A percentile compares a stretch with the other conserved stretches of the same genome.
These are phyloP conservation scores for Condylura cristata DNA, from an alignment of 2,113 vertebrate species.

Conservation along the genomic window DNA sequence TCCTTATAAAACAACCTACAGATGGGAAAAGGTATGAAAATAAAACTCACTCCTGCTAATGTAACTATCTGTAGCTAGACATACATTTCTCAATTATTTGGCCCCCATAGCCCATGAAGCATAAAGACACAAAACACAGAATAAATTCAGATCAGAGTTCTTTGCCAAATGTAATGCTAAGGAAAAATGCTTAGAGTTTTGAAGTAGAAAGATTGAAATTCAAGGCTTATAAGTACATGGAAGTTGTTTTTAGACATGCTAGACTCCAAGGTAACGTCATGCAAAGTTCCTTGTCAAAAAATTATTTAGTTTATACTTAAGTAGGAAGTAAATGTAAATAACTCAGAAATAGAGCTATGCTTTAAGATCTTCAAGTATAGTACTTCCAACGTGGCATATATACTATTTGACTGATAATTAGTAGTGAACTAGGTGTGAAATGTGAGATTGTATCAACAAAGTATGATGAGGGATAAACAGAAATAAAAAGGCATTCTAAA, in stretches of 20 bases:
- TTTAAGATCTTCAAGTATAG: not conserved
- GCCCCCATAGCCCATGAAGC: not conserved
- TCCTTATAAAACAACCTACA: not conserved
- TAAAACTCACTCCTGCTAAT: slow-evolving; percentile 20
- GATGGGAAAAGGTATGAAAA: not conserved
- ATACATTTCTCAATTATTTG: not conserved
- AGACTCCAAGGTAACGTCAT: not conserved
- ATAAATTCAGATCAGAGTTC: not conserved
- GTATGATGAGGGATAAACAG: not conserved
- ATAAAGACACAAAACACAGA: not conserved
- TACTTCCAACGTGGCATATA: not conserved
- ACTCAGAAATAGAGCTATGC: not conserved
- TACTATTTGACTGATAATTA: not conserved
- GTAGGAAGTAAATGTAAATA: not conserved
- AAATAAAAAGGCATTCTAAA: not conserved
- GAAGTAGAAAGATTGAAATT: not conserved
- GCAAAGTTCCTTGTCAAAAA: not conserved
- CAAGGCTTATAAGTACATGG: not conserved
- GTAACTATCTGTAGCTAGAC: not conserved
- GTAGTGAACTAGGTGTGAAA: not conserved
- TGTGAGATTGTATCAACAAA: not conserved
- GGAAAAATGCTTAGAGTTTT: not conserved
- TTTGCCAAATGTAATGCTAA: not conserved
- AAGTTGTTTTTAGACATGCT: not conserved
- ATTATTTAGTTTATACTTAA: not conserved